Base-by-base conservation (phyloP, 2,113 vertebrate species). In the Dolichallabes microphthalmus region DNA sequence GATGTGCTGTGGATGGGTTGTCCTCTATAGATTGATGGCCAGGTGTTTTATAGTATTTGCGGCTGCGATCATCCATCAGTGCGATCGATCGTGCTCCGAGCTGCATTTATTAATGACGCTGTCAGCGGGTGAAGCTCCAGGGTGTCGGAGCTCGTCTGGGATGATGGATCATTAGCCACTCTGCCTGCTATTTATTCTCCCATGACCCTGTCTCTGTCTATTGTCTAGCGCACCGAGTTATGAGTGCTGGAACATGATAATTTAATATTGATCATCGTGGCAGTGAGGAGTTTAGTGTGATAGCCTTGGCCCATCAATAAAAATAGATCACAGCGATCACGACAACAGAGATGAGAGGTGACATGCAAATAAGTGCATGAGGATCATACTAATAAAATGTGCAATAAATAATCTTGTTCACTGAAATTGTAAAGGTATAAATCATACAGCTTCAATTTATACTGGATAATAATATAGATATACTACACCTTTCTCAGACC, bases 11-110 rank as follows among this genome's bases (percentile, higher is more conserved):
- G 60, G 88, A 84, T 45, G 60, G 84, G 64, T 78, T 8, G 32
- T 50, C 80, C 83, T 91, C 90, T 89, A 85, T 84, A 69, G 80
- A 86, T 85, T 96, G 96, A 96, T 94, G 93, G 83, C 89, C 96
- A 96, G 96, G 96, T 97, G 96, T 95, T 96, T 96, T 95, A 96
- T 95, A 96, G 95, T 94, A 95, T 97, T 95, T 95, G 95, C 95
- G 94, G 94, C 96, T 95, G 93, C 93, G 95, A 94, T 95, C 96
- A 96, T 97, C 95, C 95, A 96, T 97, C 96, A 97, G 85, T 92
- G 92, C 95, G 88, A 97, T 97, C 95, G 95, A 97, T 96, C 94
- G 95, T 88, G 91, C 93, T 94, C 93, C 94, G 90, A 93, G 93
- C 90, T 93, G 93, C 94, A 93, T 95, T 96, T 97, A 97, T 97